These are phyloP conservation scores for Lasioglossum oenotherae DNA, from an alignment of 2,888 invertebrate genomes.

Conservation along the genomic window DNA sequence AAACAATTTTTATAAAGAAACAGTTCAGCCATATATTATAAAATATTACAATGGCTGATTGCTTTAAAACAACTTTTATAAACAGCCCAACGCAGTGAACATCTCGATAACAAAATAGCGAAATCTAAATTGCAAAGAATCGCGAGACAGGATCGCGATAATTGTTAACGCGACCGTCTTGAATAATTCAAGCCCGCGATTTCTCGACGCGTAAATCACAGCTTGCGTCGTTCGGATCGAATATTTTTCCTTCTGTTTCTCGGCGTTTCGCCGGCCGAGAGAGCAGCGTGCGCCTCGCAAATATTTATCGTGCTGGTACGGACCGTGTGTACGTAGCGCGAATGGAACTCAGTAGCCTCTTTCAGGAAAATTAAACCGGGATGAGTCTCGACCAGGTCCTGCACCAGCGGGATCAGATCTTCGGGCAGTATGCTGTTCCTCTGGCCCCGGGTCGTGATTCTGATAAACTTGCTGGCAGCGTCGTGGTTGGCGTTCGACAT, in stretches of 20 bases:
- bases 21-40: no score
- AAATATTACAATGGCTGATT: no score
- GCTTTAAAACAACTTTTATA: no score
- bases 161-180: slow-evolving; percentile 40
- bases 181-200: slow-evolving; percentile 54
- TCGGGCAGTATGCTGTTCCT: slow-evolving; percentile 91
- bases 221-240: slow-evolving; percentile 10
- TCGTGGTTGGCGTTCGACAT: slow-evolving; percentile 94
- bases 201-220: slow-evolving; percentile 36
- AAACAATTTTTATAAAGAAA: no score
- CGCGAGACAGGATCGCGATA: slow-evolving; percentile 14
- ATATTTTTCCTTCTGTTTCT: slow-evolving; percentile 14
- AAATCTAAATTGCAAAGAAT: background rate
- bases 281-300: slow-evolving; percentile 5
- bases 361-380: slow-evolving; percentile 98
- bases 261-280: background rate
- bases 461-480: slow-evolving; percentile 94
- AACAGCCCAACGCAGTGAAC: background rate
- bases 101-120: background rate
- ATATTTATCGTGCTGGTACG: slow-evolving; percentile 63
- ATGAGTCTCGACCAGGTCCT: slow-evolving; percentile 99
- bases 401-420: slow-evolving; percentile 96
- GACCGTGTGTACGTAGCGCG: slow-evolving; percentile 98
- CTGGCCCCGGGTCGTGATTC: slow-evolving; percentile 91
- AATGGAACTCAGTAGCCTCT: slow-evolving; percentile 99